These are phyloP conservation scores for Spinibarbus caldwelli DNA, from an alignment of 2,797 vertebrate genomes.

Conservation along the genomic window DNA sequence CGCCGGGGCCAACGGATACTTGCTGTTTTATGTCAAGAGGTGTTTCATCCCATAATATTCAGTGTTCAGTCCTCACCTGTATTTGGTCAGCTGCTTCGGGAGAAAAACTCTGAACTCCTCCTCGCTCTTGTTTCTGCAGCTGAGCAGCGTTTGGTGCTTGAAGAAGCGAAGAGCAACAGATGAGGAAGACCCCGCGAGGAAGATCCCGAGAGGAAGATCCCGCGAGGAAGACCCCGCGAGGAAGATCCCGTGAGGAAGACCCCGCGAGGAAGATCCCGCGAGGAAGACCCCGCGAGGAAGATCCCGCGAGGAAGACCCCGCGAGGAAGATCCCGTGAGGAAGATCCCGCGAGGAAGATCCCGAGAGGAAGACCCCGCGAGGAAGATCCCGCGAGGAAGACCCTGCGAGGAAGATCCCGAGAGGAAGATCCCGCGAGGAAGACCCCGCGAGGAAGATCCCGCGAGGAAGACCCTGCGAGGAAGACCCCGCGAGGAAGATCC, in stretches of 20 bases:
- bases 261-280: background rate
- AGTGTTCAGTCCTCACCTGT: too few species aligned
- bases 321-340: background rate
- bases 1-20: background rate
- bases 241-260: background rate
- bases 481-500: background rate
- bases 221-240: background rate
- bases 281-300: background rate
- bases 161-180: background rate
- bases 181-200: background rate
- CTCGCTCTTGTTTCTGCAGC: background rate
- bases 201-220: background rate
- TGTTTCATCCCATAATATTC: background rate
- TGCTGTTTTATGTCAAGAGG: background rate
- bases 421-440: background rate
- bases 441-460: background rate
- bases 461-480: background rate
- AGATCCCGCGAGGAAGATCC: background rate
- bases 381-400: background rate
- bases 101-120: background rate
- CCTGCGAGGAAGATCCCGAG: background rate
- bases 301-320: background rate
- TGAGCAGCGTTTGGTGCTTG: background rate
- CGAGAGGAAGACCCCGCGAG: background rate
- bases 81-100: background rate